Conservation (phyloP, 2,113 vertebrate species). For the Rhea pennata region DNA sequence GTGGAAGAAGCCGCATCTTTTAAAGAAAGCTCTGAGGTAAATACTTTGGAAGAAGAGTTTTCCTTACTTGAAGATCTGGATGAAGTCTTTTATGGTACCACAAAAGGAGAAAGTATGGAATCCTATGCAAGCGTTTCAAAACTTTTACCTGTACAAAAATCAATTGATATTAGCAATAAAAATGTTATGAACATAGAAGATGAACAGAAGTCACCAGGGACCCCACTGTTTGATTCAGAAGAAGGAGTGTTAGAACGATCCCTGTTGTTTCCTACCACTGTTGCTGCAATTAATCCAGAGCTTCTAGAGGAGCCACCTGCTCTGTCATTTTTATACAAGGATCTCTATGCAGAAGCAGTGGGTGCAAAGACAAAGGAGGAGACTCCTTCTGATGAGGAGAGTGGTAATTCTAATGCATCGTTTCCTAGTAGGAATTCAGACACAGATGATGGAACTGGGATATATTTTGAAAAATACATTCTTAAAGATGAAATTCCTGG, state of each 20-base stretch:
- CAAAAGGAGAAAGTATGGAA: slow-evolving; percentile 41
- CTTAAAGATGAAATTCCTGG: slow-evolving; percentile 88
- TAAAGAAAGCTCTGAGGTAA: slow-evolving; percentile 66
- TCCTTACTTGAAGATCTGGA: slow-evolving; percentile 85
- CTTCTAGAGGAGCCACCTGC: slow-evolving; percentile 90
- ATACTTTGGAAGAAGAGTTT: slow-evolving; percentile 80
- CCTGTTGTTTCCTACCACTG: slow-evolving; percentile 84
- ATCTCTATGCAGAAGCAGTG: slow-evolving; percentile 88
- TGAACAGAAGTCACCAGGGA: slow-evolving; percentile 75
- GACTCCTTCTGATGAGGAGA: slow-evolving; percentile 84
- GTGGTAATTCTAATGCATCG: slow-evolving; percentile 81
- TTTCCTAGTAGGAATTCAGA: slow-evolving; percentile 86
- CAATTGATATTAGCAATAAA: slow-evolving; percentile 31
- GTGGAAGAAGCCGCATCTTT: slow-evolving; percentile 41
- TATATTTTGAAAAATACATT: slow-evolving; percentile 92
- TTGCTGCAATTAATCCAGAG: slow-evolving; percentile 85
- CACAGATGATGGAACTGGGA: slow-evolving; percentile 84
- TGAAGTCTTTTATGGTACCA: slow-evolving; percentile 87
- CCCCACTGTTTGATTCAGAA: slow-evolving; percentile 83
- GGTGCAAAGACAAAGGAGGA: slow-evolving; percentile 83
- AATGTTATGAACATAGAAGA: slow-evolving; percentile 33
- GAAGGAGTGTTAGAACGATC: slow-evolving; percentile 86
- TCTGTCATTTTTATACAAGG: slow-evolving; percentile 90
- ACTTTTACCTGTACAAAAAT: slow-evolving; percentile 33
- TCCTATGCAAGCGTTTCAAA: slow-evolving; percentile 33